Conservation (phyloP, 1,140 invertebrate genomes). For the Cotesia chilonis region DNA sequence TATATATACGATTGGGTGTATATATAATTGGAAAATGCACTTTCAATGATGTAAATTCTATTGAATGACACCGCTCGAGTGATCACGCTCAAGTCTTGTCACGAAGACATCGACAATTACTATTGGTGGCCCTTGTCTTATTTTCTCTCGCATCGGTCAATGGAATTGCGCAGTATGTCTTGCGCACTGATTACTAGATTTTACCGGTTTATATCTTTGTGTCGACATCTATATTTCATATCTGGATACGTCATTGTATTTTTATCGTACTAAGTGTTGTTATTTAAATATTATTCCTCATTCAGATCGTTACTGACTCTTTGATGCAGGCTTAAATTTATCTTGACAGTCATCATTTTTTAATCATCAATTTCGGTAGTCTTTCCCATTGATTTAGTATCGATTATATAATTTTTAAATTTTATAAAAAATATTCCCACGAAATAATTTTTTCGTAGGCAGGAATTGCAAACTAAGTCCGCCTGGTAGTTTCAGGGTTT, state of each 20-base stretch:
- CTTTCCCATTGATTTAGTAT: too few species aligned
- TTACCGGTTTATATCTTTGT: conserved; percentile 45
- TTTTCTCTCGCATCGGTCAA: conserved; percentile 49
- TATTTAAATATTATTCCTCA: neutral
- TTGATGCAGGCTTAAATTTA: too few species aligned
- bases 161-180: conserved; percentile 57
- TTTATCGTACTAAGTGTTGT: conserved; percentile 37
- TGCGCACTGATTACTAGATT: conserved; percentile 55
- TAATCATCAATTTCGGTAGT: too few species aligned
- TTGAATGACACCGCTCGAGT: conserved; percentile 48
- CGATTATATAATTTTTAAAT: too few species aligned
- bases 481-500: too few species aligned
- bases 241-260: neutral
- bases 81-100: conserved; percentile 51
- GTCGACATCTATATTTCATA: conserved; percentile 56
- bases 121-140: conserved; percentile 50
- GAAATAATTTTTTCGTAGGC: too few species aligned
- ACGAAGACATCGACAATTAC: conserved; percentile 58
- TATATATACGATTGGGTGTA: too few species aligned
- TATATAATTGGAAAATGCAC: too few species aligned
- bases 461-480: too few species aligned
- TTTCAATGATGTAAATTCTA: neutral
- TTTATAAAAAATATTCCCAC: too few species aligned
- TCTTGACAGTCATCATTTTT: too few species aligned
- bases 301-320: too few species aligned